Evolutionary conservation across 2,888 invertebrate species (phyloP), one percentile per base, ranked within the genome.

Genomic region (Aromia moschata): DNA sequence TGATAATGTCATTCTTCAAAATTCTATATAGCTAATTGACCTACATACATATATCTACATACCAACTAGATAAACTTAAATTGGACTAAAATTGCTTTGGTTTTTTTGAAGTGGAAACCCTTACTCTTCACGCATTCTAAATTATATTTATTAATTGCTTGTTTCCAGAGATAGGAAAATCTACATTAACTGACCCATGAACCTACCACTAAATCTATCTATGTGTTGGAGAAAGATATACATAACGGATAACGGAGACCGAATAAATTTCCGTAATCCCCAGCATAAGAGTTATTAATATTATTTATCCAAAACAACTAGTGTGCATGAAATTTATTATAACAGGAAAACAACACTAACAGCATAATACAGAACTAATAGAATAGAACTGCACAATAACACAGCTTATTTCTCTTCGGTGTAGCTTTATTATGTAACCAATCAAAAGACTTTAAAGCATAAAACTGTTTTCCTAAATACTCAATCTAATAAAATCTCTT

Each of bases 401-500:
- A 59, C 69, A 66, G 63, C 66, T 70, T 69, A 70, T 66, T 69
- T 69, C 68, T 67, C 67, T 55, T 58, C 51, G 54, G 55, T 58
- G 67, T 56, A 65, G 67, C 74, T 66, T 71, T 69, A 74, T 75
- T 74, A 75, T 69, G 69, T 75, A 76, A 75, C 76, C 76, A 76
- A 76, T 76, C 73, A 73, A 74, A 74, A 72, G 71, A 74, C 72
- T 72, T 74, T 69, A 70, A 70, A 71, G 72, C 74, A 76, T 79
- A 77, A 80, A 79, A 79, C 78, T 78, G 76, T 75, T 77, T 77
- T 77, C 78, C 78, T 78, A 79, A 78, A 79, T 72, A 78, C 74
- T 75, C 77, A 74, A 79, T 79, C 79, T 79, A 80, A 80, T 78
- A 77, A 80, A 80, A 80, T 79, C 79, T 74, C 75, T 72, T 73